A percentile compares a stretch with the other conserved stretches of the same genome.
Evolutionary conservation across 2,888 invertebrate genomes (phyloP).

Genomic region (Eilema depressum): DNA sequence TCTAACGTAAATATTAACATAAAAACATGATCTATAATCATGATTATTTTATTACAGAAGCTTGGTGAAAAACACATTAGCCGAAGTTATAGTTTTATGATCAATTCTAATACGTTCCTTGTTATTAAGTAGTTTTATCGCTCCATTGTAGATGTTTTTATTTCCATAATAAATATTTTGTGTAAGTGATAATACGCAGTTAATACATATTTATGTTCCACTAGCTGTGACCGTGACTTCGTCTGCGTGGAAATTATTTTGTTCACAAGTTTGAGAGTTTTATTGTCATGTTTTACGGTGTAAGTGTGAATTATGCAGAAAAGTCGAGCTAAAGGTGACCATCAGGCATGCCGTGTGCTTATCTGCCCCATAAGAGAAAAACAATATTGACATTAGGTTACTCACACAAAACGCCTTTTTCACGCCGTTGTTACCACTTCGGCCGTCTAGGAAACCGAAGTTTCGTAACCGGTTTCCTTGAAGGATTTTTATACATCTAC

Average conservation of each 20-base stretch:
- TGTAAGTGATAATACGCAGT: background rate
- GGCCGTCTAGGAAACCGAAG: no score
- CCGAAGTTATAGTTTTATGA: slow-evolving; percentile 5
- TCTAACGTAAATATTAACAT: background rate
- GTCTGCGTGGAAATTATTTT: background rate
- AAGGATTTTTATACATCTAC: no score
- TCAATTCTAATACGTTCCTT: background rate
- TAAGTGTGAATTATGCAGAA: no score
- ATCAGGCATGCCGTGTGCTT: no score
- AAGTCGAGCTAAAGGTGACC: no score
- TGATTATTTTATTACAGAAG: slow-evolving; percentile 4
- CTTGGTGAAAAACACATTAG: slow-evolving; percentile 5
- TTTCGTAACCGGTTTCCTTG: no score
- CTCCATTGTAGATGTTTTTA: background rate
- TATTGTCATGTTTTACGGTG: no score
- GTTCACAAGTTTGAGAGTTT: background rate
- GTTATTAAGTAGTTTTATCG: slow-evolving; percentile 10
- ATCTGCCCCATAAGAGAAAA: no score
- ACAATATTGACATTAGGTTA: no score
- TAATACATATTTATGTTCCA: background rate
- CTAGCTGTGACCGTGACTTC: background rate
- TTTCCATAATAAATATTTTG: slow-evolving; percentile 4
- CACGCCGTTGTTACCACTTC: no score
- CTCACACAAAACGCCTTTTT: no score
- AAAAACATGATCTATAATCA: slow-evolving; percentile 1